These are phyloP conservation scores for Alouatta palliata DNA, from an alignment of 2,113 vertebrate species.

Conservation along the genomic window DNA sequence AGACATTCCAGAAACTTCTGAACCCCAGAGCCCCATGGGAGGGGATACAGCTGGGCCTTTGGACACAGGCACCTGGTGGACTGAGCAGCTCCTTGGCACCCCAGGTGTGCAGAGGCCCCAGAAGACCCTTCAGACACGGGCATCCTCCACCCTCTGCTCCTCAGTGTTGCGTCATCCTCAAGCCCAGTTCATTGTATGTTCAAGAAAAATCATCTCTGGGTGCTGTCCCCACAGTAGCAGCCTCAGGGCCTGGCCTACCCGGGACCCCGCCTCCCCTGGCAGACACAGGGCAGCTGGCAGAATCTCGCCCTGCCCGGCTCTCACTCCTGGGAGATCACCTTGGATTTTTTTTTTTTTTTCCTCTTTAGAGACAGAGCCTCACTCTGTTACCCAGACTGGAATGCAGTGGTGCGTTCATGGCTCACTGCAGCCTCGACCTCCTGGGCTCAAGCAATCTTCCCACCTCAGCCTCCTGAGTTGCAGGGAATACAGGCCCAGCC, in stretches of 20 bases:
- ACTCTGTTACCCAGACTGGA: too few species aligned
- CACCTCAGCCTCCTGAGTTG: too few species aligned
- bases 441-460: too few species aligned
- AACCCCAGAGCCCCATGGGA: neutral
- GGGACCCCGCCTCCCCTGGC: rapidly evolving
- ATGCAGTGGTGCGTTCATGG: too few species aligned
- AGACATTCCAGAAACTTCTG: neutral
- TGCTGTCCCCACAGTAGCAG: neutral
- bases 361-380: too few species aligned
- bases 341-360: too few species aligned
- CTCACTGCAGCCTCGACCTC: too few species aligned
- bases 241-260: neutral
- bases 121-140: rapidly evolving
- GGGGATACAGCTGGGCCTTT: too few species aligned
- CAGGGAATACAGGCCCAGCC: too few species aligned
- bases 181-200: rapidly evolving
- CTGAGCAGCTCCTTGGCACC: neutral
- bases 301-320: rapidly evolving
- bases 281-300: neutral
- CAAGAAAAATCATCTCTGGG: neutral
- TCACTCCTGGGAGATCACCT: too few species aligned
- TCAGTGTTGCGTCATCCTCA: neutral
- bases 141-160: rapidly evolving
- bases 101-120: neutral
- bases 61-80: too few species aligned